phyloP scores from a whole-genome alignment of 2,888 invertebrate species.

The Shargacucullia verbasci region DNA sequence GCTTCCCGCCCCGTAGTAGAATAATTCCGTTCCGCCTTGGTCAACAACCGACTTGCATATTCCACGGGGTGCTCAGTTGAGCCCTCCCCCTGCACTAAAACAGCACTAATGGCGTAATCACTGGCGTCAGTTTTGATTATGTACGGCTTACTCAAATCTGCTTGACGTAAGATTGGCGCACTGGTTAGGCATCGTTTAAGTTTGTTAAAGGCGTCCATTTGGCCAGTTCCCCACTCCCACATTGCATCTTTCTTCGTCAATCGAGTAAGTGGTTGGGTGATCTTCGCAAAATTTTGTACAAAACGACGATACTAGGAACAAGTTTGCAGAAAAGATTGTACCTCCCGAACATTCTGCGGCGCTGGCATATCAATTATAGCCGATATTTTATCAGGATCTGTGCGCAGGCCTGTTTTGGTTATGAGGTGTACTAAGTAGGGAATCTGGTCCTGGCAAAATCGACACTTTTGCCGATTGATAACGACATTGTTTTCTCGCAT shows the following conservation, averaged over 20 bases:
- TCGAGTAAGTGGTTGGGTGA: conserved; percentile 48
- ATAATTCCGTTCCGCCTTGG: conserved; percentile 60
- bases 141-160: conserved; percentile 29
- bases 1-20: conserved; percentile 74
- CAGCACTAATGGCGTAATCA: conserved; percentile 56
- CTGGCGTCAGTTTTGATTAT: conserved; percentile 58
- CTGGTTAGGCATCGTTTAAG: no score
- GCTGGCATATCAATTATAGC: conserved; percentile 39
- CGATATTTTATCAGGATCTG: conserved; percentile 42
- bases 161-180: no score
- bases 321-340: conserved; percentile 54
- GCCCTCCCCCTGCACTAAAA: conserved; percentile 55
- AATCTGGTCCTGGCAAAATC: no score
- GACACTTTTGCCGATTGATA: no score
- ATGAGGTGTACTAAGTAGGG: no score
- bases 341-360: conserved; percentile 39
- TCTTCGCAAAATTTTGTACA: conserved; percentile 46
- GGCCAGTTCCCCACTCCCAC: conserved; percentile 53
- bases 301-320: conserved; percentile 50
- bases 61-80: conserved; percentile 51
- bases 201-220: conserved; percentile 43
- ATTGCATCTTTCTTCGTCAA: conserved; percentile 53
- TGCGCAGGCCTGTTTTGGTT: conserved; percentile 44
- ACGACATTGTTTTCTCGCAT: no score
- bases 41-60: conserved; percentile 42